Base-by-base conservation (phyloP, 2,113 vertebrate genomes). In the Gambusia holbrooki region DNA sequence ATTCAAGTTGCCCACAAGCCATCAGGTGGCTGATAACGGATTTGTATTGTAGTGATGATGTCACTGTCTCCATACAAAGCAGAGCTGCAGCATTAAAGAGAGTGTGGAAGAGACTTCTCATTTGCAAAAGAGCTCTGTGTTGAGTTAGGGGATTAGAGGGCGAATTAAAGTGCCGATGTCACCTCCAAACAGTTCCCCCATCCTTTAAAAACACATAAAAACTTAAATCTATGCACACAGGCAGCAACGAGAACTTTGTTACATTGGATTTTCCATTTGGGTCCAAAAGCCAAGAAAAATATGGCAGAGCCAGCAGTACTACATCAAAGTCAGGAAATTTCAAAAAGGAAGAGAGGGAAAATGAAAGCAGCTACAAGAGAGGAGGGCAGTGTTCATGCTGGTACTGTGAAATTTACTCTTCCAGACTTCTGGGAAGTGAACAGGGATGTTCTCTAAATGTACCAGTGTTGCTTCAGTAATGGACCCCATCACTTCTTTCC, bases 201-300 rank as follows among this genome's bases (percentile, higher is more conserved):
- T 90, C 88, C 90, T 93, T 85, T 88, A 88, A 91, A 90, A 71
- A 84, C 84, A 86, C 84, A 91, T 88, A 84, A 90, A 88, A 91
- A 84, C 74, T 83, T 76, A 91, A 92, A 93, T 73, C 84, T 70
- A 73, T 87, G 92, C 74, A 80, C 85, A 93, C 76, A 89, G 88
- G 91, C 92, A 84, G 83, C 62, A 83, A 90, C 70, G 54, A 93
- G 93, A 92, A 93, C 90, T 93, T 90, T 77, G 83, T 83, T 93
- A 90, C 94, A 94, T 91, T 95, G 94, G 82, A 94, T 95, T 96
- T 96, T 96, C 96, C 95, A 93, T 84, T 71, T 60, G 1, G 72
- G 27, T 62, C 35, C 66, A 82, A 92, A 69, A 51, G 95, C 96
- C 96, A 97, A 97, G 90, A 94, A 95, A 94, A 97, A 96, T 93